Evolutionary conservation across 2,888 invertebrate species (phyloP).

Genomic region (Carabus problematicus): DNA sequence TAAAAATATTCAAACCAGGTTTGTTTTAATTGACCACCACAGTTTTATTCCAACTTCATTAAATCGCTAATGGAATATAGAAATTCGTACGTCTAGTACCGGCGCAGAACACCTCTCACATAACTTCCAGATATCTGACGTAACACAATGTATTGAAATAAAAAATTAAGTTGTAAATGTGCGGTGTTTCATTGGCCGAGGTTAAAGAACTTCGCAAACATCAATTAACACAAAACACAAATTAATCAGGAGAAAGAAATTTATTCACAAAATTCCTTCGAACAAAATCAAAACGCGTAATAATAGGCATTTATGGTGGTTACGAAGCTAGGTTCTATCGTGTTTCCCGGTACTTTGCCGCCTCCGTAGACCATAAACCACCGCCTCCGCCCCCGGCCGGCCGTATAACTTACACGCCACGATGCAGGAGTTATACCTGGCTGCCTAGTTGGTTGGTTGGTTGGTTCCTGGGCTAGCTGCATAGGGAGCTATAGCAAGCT

Average conservation of each 20-base stretch:
- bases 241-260: conserved; percentile 37
- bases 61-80: too few species aligned
- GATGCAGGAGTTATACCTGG: not conserved
- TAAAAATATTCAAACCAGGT: conserved; percentile 16
- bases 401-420: not conserved
- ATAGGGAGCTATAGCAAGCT: too few species aligned
- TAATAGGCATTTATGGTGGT: conserved; percentile 36
- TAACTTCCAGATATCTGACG: too few species aligned
- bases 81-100: too few species aligned
- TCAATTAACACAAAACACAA: conserved; percentile 38
- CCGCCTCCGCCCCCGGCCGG: not conserved
- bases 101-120: too few species aligned
- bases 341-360: conserved; percentile 8
- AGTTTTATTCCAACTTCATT: too few species aligned
- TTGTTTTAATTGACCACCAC: conserved; percentile 23
- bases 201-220: conserved; percentile 20
- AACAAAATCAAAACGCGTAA: conserved; percentile 39
- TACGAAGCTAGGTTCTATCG: conserved; percentile 9
- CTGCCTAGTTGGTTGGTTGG: too few species aligned
- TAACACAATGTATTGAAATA: too few species aligned
- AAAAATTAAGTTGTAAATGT: not conserved
- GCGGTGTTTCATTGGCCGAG: conserved; percentile 1
- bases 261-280: conserved; percentile 37
- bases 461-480: too few species aligned
- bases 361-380: conserved; percentile 4